Percentiles rank a stretch among this genome's conserved stretches.
Evolutionary conservation across 1,140 invertebrate species (phyloP).

Genomic region (Archegozetes longisetosus): DNA sequence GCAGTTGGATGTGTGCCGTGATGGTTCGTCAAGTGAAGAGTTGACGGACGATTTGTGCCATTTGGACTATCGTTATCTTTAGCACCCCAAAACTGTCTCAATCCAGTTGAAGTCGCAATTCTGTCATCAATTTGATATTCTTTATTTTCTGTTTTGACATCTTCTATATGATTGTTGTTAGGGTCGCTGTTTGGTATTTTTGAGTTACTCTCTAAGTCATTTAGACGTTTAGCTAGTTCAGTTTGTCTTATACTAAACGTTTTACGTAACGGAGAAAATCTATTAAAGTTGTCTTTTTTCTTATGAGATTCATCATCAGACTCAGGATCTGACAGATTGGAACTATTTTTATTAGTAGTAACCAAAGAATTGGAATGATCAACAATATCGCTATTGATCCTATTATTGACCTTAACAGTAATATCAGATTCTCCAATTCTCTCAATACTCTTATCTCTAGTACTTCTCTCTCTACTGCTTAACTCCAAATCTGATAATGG

Average conservation of each 20-base stretch:
- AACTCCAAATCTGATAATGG: not conserved
- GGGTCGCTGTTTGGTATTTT: not conserved
- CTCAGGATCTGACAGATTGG: not conserved
- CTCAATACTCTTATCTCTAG: not conserved
- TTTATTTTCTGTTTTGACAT: not conserved
- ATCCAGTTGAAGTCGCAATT: not conserved
- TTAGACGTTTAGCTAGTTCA: not conserved
- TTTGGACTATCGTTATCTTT: not conserved
- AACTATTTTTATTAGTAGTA: not conserved
- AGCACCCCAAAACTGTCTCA: not conserved
- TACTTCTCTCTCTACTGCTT: not conserved
- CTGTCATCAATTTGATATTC: not conserved
- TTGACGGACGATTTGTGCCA: not conserved
- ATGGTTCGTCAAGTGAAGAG: not conserved
- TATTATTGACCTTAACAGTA: not conserved
- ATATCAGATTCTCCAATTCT: not conserved
- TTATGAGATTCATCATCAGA: not conserved
- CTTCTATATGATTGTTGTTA: not conserved
- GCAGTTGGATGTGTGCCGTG: slow-evolving; percentile 8
- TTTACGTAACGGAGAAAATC: slow-evolving; percentile 10
- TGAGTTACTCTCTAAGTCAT: slow-evolving; percentile 1
- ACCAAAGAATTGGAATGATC: not conserved
- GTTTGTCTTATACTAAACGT: slow-evolving; percentile 3
- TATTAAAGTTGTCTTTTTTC: slow-evolving; percentile 3
- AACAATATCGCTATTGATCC: not conserved